Percentiles rank a stretch among this genome's conserved stretches.
phyloP scores from a whole-genome alignment of 2,113 vertebrate species.

The Channa maculata region DNA sequence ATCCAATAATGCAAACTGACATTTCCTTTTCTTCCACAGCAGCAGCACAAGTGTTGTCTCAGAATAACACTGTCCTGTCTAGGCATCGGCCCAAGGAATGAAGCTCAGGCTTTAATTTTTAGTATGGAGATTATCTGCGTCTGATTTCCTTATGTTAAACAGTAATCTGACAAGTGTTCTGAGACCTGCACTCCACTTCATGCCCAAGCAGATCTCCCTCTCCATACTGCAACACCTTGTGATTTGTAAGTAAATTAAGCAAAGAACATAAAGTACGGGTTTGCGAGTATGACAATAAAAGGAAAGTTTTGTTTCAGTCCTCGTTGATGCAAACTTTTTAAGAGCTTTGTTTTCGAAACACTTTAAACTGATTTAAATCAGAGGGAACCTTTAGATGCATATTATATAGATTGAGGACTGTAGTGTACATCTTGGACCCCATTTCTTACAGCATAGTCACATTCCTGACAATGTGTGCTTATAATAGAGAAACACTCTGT shows the following conservation, averaged over 20 bases:
- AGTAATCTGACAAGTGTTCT: slow-evolving; percentile 18
- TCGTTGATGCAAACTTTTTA: background rate
- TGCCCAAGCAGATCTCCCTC: slow-evolving; percentile 10
- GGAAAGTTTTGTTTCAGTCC: background rate
- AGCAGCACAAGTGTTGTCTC: slow-evolving; percentile 7
- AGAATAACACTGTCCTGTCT: background rate
- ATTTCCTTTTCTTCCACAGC: background rate
- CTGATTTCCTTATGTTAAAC: slow-evolving; percentile 44
- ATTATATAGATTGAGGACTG: no score
- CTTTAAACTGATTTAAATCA: no score
- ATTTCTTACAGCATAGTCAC: no score
- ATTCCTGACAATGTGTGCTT: no score
- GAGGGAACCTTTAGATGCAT: no score
- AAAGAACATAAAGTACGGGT: background rate
- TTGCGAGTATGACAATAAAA: background rate
- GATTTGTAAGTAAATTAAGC: slow-evolving; percentile 30
- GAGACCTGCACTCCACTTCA: slow-evolving; percentile 12
- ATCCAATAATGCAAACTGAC: background rate
- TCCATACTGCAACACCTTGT: background rate
- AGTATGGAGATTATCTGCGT: slow-evolving; percentile 38
- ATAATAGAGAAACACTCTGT: no score
- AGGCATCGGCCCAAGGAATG: background rate
- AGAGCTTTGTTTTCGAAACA: background rate
- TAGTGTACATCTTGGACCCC: no score
- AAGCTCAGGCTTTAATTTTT: slow-evolving; percentile 12